Percentiles rank a stretch among this genome's conserved stretches.
phyloP scores from a whole-genome alignment of 2,113 vertebrate species.

The Kryptolebias marmoratus region DNA sequence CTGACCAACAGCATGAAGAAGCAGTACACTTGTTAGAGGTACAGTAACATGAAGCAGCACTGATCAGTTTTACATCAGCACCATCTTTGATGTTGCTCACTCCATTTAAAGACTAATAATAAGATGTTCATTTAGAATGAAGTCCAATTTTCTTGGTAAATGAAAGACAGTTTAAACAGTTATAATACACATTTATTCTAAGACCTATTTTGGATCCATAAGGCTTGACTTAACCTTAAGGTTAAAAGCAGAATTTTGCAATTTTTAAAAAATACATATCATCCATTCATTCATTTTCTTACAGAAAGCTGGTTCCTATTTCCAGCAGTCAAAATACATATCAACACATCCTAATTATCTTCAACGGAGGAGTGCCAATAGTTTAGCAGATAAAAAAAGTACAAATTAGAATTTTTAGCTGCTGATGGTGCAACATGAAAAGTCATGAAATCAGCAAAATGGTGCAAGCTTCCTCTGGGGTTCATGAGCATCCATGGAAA shows the following conservation, averaged over 20 bases:
- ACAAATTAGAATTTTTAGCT: neutral
- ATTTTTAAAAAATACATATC: neutral
- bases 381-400: neutral
- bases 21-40: slow-evolving; percentile 91
- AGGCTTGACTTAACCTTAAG: no score
- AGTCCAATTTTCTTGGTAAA: neutral
- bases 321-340: neutral
- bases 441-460: neutral
- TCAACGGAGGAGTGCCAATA: neutral
- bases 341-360: neutral
- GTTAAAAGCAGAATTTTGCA: neutral
- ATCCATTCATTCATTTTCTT: no score
- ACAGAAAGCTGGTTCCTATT: no score
- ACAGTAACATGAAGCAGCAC: slow-evolving; percentile 52
- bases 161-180: no score
- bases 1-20: slow-evolving; percentile 89
- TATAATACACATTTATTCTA: no score
- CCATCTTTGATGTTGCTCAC: neutral
- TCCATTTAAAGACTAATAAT: neutral
- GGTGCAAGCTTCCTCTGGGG: neutral
- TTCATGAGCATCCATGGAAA: neutral
- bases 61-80: neutral
- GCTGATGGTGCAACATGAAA: slow-evolving; percentile 5
- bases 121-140: neutral
- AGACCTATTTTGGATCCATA: no score